Evolutionary conservation across 2,888 invertebrate genomes (phyloP), one percentile per base, ranked within the genome.

Genomic region (Scaptomyza polygonia): DNA sequence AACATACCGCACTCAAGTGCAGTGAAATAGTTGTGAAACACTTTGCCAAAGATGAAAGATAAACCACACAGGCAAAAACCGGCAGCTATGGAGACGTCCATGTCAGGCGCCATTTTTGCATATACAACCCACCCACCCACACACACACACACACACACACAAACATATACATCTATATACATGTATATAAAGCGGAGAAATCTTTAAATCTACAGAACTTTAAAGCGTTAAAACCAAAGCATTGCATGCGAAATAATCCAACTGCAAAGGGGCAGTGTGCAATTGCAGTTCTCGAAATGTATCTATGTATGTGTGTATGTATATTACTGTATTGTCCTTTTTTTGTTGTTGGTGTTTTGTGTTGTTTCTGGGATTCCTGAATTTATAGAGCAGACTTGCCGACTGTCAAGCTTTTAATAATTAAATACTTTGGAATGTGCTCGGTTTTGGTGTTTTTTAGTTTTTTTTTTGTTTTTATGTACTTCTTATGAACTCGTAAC

Each of bases 41-140:
- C 88, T 85, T 85, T 85, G 85, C 85, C 85, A 85, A 85, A 85
- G 86, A 85, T 88, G 87, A 88, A 86, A 88, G 85, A 85, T 85
- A 88, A 88, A 80, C 78, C 74, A 72, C 70, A 68, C 61, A 58
- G 63, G 52, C 58, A 34, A 62, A 62, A 21, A 59, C 57, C 12
- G 52, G 8, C 47, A 53, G 34, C 45, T 61, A 56, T 39, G 75
- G 45, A 57, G 72, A 74, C 57, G 55, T 74, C 30, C 71, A 57
- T 18, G 55, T 76, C 71, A 72, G 76, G 45, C 71, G 49, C 65
- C 32, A 70, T 61, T 75, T 72, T 70, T 70, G 72, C 76, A 72
- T 75, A 29, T 3, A 55, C 25, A 52, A n/a, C n/a, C n/a, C n/a
- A n/a, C n/a, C n/a, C n/a, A 40, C 9, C 40, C 14, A 39, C 9